Evolutionary conservation across 2,888 invertebrate species (phyloP), one percentile per base, ranked within the genome.

Genomic region (Pseudoips prasinana): DNA sequence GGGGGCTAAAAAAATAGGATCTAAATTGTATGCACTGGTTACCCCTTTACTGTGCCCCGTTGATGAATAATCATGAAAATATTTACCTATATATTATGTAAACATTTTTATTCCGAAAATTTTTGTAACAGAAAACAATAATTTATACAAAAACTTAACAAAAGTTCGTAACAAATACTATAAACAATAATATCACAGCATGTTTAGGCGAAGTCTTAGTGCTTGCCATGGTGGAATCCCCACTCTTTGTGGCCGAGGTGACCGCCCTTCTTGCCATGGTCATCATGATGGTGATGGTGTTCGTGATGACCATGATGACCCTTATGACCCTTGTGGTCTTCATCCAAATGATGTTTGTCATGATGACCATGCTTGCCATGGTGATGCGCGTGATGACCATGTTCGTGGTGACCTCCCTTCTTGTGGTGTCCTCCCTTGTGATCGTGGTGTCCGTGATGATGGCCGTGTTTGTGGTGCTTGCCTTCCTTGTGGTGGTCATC

Each of bases 261-360:
- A 31, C 74, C 82, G 8, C 86, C 86, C 66, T 86, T 86, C 66
- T 86, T 86, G 64, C 86, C 86, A 65, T 85, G 85, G 40, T 80
- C 83, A 39, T 85, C 69, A 47, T 86, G 86, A 44, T 73, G 72
- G 33, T 85, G 85, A 57, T 86, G 85, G 53, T 86, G 86, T 29
- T 81, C 83, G 22, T 86, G 82, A 47, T 86, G 86, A 7, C 85
- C 86, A 39, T 86, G 83, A 40, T 85, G 86, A 10, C 86, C 85
- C 54, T 86, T 78, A 50, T 86, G 85, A 2, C 84, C 85, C 8
- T 86, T 66, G 30, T 86, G 78, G 25, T 78, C 69, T 22, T 81
- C 78, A 38, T 81, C 85, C 29, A 79, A 44, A 54, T 86, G 84
- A 55, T 82, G 79, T 46, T 79, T 79, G 45, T 85, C 83, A 37